These are phyloP conservation scores for Paralinhomoeus sp. DNA, from an alignment of 2,888 invertebrate species.

Conservation along the genomic window DNA sequence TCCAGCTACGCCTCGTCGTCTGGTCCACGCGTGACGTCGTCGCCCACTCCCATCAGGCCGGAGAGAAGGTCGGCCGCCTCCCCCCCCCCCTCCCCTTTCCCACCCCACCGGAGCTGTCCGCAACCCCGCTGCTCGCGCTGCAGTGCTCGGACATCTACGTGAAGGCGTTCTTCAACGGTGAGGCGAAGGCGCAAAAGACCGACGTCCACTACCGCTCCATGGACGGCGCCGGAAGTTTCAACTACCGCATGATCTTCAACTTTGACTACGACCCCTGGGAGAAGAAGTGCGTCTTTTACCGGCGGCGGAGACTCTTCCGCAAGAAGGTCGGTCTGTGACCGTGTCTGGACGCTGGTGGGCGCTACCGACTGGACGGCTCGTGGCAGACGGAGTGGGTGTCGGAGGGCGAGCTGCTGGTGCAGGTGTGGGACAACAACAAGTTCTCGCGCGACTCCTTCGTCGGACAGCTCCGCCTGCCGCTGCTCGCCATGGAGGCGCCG, in stretches of 20 bases:
- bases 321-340: too few species aligned
- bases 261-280: conserved; percentile 32
- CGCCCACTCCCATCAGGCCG: too few species aligned
- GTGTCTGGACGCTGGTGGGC: neutral
- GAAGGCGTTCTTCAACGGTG: conserved; percentile 27
- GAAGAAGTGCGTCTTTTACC: conserved; percentile 27
- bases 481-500: conserved; percentile 11
- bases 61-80: too few species aligned
- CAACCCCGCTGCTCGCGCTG: too few species aligned
- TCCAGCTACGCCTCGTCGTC: conserved; percentile 29
- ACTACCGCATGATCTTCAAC: conserved; percentile 31
- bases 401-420: conserved; percentile 26
- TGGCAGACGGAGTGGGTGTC: conserved; percentile 9
- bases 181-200: conserved; percentile 31
- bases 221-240: conserved; percentile 34
- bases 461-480: conserved; percentile 22
- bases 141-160: conserved; percentile 31
- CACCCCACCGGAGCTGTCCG: too few species aligned
- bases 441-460: conserved; percentile 32
- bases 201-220: conserved; percentile 32
- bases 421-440: conserved; percentile 35
- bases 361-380: too few species aligned
- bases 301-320: neutral
- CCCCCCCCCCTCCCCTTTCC: too few species aligned
- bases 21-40: conserved; percentile 29